Base-by-base conservation (phyloP, 2,888 invertebrate species). In the Xestoiulus laeticollis region DNA sequence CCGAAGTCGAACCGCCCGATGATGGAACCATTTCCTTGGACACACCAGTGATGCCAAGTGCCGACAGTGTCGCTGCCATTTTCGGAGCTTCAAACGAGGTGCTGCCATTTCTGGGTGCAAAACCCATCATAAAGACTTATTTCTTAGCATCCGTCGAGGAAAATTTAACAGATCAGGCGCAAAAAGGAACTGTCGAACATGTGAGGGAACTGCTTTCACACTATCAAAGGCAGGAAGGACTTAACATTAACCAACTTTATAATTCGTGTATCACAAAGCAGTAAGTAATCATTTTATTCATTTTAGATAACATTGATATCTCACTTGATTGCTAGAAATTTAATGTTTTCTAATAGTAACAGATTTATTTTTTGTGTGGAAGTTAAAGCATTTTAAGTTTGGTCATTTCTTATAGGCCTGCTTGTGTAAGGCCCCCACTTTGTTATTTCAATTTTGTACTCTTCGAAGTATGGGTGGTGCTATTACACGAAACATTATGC, bases 211-310 rank as follows among this genome's bases (percentile, higher is more conserved):
- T 89, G 16, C 87, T 88, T 30, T 78, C 53, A 4, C 32, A 6
- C 14, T 89, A 89, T 82, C 89, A 87, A 87, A 83, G 78, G 19
- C 87, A 85, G 53, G 89, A 88, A 87, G 88, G 89, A 32, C 32
- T 88, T 22, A 89, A 92, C 78, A 87, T 89, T 85, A 89, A 89
- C 26, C 87, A 89, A 38, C 48, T 89, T 26, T 89, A 82, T 48
- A 88, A 85, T 33, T 26, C 78, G 1, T 30, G 78, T 78, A 38
- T 26, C 38, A 33, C 85, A 12, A 33, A 44, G n/a, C 85, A 85
- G 87, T 87, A 48, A 87, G 87, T 84, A 30, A 1, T 38, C 8
- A 8, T 0, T 38, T 8, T 38, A 38, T 38, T 38, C 38, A 38
- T 38, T 38, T 8, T 1, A 38, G 38, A 8, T 38, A 38, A 8